Evolutionary conservation across 2,113 vertebrate species (phyloP).

Genomic region (Neofelis nebulosa): DNA sequence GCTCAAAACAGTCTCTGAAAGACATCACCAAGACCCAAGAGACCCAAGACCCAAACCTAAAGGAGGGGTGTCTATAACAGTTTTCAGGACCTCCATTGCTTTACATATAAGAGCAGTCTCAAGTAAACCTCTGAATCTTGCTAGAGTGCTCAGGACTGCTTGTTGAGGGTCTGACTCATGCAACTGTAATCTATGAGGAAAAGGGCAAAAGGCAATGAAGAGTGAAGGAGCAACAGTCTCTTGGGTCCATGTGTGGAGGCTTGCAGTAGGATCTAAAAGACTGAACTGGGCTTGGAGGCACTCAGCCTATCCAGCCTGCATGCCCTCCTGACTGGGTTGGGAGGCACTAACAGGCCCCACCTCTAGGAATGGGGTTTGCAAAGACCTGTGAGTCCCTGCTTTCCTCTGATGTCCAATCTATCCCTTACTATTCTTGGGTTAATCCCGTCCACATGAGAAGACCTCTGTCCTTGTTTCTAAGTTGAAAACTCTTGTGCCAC

Average conservation of each 20-base stretch:
- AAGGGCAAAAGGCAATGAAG: not conserved
- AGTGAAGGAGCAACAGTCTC: not conserved
- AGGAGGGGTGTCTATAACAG: not conserved
- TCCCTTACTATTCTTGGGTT: not conserved
- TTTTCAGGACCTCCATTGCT: not conserved
- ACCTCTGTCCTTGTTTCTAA: not conserved
- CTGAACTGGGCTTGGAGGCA: not conserved
- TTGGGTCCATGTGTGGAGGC: not conserved
- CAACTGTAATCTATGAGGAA: not conserved
- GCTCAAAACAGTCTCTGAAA: not conserved
- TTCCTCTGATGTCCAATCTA: not conserved
- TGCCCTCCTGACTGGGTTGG: not conserved
- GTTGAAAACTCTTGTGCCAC: not conserved
- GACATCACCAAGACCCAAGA: not conserved
- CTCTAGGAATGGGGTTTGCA: not conserved
- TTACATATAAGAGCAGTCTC: not conserved
- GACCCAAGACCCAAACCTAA: not conserved
- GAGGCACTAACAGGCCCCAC: not conserved
- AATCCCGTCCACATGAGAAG: not conserved
- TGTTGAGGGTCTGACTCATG: not conserved
- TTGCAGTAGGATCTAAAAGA: not conserved
- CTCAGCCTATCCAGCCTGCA: not conserved
- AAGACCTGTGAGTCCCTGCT: not conserved
- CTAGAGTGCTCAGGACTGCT: not conserved
- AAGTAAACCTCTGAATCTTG: not conserved